A percentile compares a stretch with the other conserved stretches of the same genome.
Conservation (phyloP, 2,888 invertebrate species). For the Trilocha varians region DNA sequence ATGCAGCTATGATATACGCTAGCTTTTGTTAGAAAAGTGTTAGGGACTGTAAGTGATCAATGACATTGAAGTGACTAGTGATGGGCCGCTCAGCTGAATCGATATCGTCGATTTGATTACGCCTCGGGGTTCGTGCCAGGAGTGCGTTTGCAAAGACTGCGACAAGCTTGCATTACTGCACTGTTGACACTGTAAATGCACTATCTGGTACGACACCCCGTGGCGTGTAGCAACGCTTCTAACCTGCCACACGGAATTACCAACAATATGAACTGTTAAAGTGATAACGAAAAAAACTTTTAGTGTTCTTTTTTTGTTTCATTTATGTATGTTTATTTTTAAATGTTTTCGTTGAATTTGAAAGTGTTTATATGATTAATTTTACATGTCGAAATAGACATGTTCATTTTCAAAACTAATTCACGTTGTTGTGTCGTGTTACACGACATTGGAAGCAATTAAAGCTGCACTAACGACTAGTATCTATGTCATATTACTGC, state of each 20-base stretch:
- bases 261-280: conserved; percentile 8
- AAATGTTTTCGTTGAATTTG: neutral
- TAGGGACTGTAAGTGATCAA: conserved; percentile 40
- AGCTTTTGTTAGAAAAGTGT: too few species aligned
- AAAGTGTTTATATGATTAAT: neutral
- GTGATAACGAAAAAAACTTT: neutral
- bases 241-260: conserved; percentile 36
- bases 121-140: conserved; percentile 96
- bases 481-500: conserved; percentile 6
- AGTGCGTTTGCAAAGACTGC: conserved; percentile 94
- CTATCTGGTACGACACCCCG: conserved; percentile 99
- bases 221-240: conserved; percentile 69
- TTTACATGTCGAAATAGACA: too few species aligned
- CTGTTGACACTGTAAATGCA: conserved; percentile 95
- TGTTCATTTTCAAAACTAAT: neutral
- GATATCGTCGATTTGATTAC: conserved; percentile 53
- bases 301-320: conserved; percentile 7
- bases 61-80: conserved; percentile 62
- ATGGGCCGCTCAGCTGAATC: conserved; percentile 33
- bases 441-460: neutral
- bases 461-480: neutral
- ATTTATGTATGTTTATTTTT: conserved; percentile 2
- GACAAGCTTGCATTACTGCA: conserved; percentile 65
- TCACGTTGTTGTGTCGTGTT: neutral
- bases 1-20: too few species aligned